Base-by-base conservation (phyloP, 2,797 vertebrate species). In the Manis javanica region DNA sequence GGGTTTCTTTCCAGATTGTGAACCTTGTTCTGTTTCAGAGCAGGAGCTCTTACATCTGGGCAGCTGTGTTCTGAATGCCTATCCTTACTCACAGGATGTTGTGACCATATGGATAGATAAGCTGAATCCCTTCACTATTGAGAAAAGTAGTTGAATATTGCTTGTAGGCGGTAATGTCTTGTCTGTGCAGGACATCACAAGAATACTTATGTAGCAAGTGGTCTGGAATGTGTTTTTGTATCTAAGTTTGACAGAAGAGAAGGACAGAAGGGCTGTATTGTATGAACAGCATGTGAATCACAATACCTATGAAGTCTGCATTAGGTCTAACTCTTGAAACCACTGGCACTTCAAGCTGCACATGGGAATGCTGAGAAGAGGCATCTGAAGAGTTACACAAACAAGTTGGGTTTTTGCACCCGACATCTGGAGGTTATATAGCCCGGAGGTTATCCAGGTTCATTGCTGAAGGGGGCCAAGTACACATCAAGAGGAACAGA, bases 81-180 rank as follows among this genome's bases (percentile, higher is more conserved):
- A 3, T 57, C 42, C 4, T 26, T 77, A 71, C 53, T 96, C 95
- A 91, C 55, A 84, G 53, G n/a, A 69, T 87, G 7, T 46, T 83
- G 42, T 77, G 66, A 55, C 75, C 72, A 82, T 77, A 96, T 91
- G 87, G 53, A 61, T 37, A 93, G 79, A 96, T 81, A 75, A 91
- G 37, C 29, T 87, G 81, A 95, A 63, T 26, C 37, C 55, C 46
- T 86, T 93, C 49, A 77, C 53, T 91, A 18, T 3, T 66, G 46
- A 94, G 78, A 88, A 97, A 94, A 77, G 59, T 13, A 86, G 53
- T 15, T 88, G 88, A 72, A 46, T 26, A 75, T 59, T 23, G 42
- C 34, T 57, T 69, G 15, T 24, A 31, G 49, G 59, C 85, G n/a
- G 37, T 61, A 74, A 61, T 53, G 29, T 11, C 19, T 78, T 72